Conservation (phyloP, 1,140 invertebrate species). For the Drosophila pruinosa region DNA sequence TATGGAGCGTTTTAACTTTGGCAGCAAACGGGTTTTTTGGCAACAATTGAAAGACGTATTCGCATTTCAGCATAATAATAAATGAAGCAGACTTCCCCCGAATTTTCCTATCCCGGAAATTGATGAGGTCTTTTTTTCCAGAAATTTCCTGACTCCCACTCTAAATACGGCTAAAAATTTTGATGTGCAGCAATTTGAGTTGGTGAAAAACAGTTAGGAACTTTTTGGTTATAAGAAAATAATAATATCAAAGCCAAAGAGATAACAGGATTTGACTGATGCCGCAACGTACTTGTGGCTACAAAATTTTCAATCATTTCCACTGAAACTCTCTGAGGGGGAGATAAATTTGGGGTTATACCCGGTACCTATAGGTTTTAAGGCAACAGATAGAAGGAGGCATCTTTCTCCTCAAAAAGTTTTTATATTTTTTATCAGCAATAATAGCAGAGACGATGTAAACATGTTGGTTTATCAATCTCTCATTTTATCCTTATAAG, state of each 20-base stretch:
- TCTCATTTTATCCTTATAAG: too few species aligned
- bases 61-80: slow-evolving; percentile 16
- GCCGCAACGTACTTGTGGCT: neutral
- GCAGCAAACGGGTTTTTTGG: neutral
- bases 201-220: neutral
- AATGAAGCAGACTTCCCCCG: neutral
- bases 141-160: neutral
- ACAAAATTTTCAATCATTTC: slow-evolving; percentile 30
- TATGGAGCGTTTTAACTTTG: slow-evolving; percentile 70
- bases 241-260: slow-evolving; percentile 21
- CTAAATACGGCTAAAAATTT: slow-evolving; percentile 21
- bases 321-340: neutral
- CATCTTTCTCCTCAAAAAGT: too few species aligned
- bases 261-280: slow-evolving; percentile 4
- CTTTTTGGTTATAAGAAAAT: slow-evolving; percentile 1
- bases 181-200: slow-evolving; percentile 39
- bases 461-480: too few species aligned
- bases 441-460: too few species aligned
- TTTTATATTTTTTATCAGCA: too few species aligned
- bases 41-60: slow-evolving; percentile 21
- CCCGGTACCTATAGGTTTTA: too few species aligned
- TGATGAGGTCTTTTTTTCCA: slow-evolving; percentile 9
- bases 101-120: neutral
- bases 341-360: too few species aligned
- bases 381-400: too few species aligned